Base-by-base conservation (phyloP, 1,140 invertebrate genomes). In the Latrodectus geometricus region DNA sequence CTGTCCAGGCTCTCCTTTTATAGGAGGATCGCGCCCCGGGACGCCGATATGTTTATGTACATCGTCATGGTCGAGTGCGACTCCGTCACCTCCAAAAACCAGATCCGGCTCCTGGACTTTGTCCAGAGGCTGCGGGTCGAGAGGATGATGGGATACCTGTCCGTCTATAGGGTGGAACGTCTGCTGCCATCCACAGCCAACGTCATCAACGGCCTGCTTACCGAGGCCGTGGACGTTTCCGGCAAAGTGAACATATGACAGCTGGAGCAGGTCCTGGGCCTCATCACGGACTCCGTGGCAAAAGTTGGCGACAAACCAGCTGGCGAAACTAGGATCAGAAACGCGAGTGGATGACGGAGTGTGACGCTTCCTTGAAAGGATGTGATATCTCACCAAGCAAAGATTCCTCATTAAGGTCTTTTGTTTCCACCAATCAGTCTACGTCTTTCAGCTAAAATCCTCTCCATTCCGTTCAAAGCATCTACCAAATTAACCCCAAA, bases 31-130 rank as follows among this genome's bases (percentile, higher is more conserved):
- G 89, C 89, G 7, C 91, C 92, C 0, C 73, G 70, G 9, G 88
- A 90, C 72, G 75, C 91, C 14, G 90, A 90, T 73, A 89, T 92
- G 61, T 92, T 92, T 88, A 91, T 90, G 89, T 92, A 92, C 88
- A 86, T 92, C 5, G 89, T 92, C 12, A 88, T 92, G n/a, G 91
- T 91, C 8, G 91, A 92, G 72, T 92, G 92, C 88, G 86, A 88
- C 2, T 89, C 88, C 50, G 89, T 92, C 9, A 89, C 81, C 52
- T 89, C 89, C 9, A 83, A 87, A 17, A 90, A 90, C 75, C 56
- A 79, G 23, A 89, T 86, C 72, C 87, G 89, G 52, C 87, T 92
- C 4, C 74, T 91, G 83, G 91, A 92, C 86, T 92, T 92, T 88
- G 90, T 91, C 3, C 91, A 92, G 76, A 88, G 91, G 17, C 88